Conservation (phyloP, 2,888 invertebrate genomes). For the Ectropis crepuscularia region DNA sequence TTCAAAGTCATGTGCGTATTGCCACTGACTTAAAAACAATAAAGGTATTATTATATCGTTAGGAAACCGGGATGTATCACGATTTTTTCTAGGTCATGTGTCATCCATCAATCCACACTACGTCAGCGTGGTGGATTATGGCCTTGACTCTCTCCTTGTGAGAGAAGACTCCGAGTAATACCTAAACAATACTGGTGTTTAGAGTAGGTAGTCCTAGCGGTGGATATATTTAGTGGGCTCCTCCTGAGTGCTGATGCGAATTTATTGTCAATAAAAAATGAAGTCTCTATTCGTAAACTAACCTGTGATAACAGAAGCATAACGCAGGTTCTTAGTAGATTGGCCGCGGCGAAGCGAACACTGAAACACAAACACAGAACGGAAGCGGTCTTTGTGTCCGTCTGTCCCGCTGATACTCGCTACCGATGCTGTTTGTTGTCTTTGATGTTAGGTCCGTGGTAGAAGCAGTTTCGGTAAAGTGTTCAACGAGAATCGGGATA, state of each 20-base stretch:
- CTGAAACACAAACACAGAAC: constrained; percentile 58
- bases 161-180: no score
- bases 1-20: no score
- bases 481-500: neutral
- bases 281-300: constrained; percentile 43
- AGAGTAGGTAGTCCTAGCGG: neutral
- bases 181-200: neutral
- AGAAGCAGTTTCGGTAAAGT: constrained; percentile 8
- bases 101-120: no score
- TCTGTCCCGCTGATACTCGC: constrained; percentile 28
- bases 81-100: no score
- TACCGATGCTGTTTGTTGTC: constrained; percentile 20
- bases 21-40: no score
- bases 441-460: constrained; percentile 7
- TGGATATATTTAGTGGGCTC: neutral
- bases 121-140: no score
- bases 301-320: constrained; percentile 57
- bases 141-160: no score
- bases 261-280: neutral
- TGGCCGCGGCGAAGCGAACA: constrained; percentile 53
- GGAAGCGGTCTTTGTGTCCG: constrained; percentile 48
- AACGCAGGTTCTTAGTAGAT: constrained; percentile 68
- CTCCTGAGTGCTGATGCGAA: neutral
- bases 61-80: no score
- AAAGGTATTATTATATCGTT: no score